Evolutionary conservation across 1,140 invertebrate species (phyloP).

Genomic region (Lanistes nyassanus): DNA sequence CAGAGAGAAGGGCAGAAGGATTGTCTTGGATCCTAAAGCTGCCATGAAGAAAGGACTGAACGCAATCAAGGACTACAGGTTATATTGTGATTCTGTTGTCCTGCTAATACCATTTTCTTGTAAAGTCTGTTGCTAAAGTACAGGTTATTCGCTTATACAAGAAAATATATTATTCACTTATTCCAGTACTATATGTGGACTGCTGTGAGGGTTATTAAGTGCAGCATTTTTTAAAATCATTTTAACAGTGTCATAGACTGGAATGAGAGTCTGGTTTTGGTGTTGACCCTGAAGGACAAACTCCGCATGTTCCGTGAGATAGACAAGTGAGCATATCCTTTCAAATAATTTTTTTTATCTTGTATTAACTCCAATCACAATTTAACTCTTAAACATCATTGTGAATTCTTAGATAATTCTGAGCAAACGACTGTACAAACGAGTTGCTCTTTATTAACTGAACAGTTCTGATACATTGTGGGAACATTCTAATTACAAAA

Average conservation of each 20-base stretch:
- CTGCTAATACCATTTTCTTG: not conserved
- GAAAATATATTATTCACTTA: too few relatives aligned
- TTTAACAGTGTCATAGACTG: conserved; percentile 47
- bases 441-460: too few relatives aligned
- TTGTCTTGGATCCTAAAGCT: conserved; percentile 52
- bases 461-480: too few relatives aligned
- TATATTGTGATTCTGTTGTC: not conserved
- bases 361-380: too few relatives aligned
- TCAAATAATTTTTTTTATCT: too few relatives aligned
- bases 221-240: conserved; percentile 6
- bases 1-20: conserved; percentile 42
- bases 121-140: not conserved
- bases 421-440: too few relatives aligned
- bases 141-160: not conserved
- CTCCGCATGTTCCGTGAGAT: conserved; percentile 59
- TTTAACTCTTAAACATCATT: too few relatives aligned
- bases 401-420: too few relatives aligned
- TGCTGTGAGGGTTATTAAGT: not conserved
- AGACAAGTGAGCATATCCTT: conserved; percentile 56
- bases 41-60: conserved; percentile 47
- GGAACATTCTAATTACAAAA: too few relatives aligned
- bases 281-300: conserved; percentile 57
- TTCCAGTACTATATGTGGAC: too few relatives aligned
- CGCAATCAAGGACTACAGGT: conserved; percentile 58
- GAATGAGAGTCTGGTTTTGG: conserved; percentile 58